Conservation (phyloP, 2,888 invertebrate species). For the Prenolepis imparis region DNA sequence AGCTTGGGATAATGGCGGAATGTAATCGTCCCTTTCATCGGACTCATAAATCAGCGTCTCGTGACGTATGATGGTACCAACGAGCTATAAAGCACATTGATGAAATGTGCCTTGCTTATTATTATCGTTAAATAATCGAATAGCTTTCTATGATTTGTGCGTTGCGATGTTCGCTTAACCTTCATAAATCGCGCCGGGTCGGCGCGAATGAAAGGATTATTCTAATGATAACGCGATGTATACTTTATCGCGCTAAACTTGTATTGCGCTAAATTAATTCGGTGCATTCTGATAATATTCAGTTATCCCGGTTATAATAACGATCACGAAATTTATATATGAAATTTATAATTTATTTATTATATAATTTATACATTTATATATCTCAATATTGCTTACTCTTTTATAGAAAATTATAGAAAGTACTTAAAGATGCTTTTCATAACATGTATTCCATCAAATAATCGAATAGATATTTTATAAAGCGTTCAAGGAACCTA, state of each 20-base stretch:
- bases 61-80: constrained; percentile 41
- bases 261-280: constrained; percentile 20
- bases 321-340: constrained; percentile 11
- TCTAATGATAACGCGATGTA: constrained; percentile 6
- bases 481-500: background rate
- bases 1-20: constrained; percentile 50
- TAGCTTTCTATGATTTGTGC: constrained; percentile 44
- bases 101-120: constrained; percentile 36
- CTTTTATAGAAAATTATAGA: background rate
- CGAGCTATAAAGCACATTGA: constrained; percentile 31
- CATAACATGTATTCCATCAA: background rate
- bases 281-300: background rate
- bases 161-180: constrained; percentile 25
- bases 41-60: constrained; percentile 52
- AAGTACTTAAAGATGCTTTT: background rate
- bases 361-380: too few relatives aligned
- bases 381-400: background rate
- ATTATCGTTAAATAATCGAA: constrained; percentile 40
- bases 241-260: constrained; percentile 4
- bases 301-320: background rate
- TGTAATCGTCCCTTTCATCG: constrained; percentile 57
- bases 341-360: too few relatives aligned
- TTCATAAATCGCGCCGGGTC: constrained; percentile 35
- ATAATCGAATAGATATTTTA: background rate
- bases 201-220: constrained; percentile 7